A percentile compares a stretch with the other conserved stretches of the same genome.
phyloP scores from a whole-genome alignment of 2,888 invertebrate species.

The Chrysina gloriosa region DNA sequence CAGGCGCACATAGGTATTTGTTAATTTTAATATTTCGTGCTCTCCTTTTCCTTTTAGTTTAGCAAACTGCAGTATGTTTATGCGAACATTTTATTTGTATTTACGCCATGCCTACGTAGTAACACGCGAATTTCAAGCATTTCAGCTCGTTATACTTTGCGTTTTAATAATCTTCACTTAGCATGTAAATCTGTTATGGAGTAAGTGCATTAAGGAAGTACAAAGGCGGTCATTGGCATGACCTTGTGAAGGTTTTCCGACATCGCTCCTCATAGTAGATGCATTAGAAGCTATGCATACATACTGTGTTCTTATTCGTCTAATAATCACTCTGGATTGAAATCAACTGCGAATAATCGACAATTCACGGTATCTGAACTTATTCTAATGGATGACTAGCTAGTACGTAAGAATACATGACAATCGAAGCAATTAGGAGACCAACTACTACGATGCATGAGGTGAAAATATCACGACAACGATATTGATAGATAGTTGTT shows the following conservation, averaged over 20 bases:
- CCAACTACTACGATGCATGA: background rate
- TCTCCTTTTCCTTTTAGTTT: background rate
- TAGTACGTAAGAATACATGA: background rate
- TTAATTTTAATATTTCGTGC: background rate
- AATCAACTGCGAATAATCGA: background rate
- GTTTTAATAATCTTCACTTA: constrained; percentile 18
- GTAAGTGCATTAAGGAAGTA: constrained; percentile 31
- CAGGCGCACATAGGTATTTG: background rate
- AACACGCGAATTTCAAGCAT: constrained; percentile 23
- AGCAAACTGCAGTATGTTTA: background rate
- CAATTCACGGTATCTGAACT: background rate
- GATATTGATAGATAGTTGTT: constrained; percentile 15
- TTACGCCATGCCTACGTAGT: background rate
- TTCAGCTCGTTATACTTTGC: constrained; percentile 16
- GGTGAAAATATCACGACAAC: background rate
- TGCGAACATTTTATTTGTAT: background rate
- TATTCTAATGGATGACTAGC: background rate
- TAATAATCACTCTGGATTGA: background rate
- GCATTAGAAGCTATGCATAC: constrained; percentile 13
- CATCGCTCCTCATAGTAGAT: constrained; percentile 3
- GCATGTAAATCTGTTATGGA: constrained; percentile 20
- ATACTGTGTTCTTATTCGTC: background rate
- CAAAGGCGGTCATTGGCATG: constrained; percentile 39
- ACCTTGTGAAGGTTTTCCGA: constrained; percentile 37
- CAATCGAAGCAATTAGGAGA: constrained; percentile 3